Evolutionary conservation across 2,113 vertebrate species (phyloP).

Genomic region (Macquaria ambigua): DNA sequence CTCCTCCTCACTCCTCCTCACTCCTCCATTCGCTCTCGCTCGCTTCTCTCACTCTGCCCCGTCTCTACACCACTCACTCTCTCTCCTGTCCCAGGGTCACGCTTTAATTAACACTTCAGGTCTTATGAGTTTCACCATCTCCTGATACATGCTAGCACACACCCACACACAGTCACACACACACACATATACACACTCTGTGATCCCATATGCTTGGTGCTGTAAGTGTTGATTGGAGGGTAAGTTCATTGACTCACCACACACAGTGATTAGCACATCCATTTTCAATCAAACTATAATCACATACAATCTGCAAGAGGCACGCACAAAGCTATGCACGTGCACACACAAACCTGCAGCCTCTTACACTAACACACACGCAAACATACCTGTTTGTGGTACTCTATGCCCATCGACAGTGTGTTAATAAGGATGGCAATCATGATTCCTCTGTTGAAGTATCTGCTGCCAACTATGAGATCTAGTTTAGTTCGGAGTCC

Average conservation of each 20-base stretch:
- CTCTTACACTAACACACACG: not conserved
- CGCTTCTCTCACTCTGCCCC: slow-evolving; percentile 24
- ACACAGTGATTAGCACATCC: slow-evolving; percentile 65
- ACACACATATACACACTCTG: not conserved
- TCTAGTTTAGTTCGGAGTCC: slow-evolving; percentile 62
- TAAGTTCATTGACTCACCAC: slow-evolving; percentile 63
- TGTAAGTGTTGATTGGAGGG: slow-evolving; percentile 77
- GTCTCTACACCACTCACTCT: slow-evolving; percentile 1
- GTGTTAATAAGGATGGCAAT: slow-evolving; percentile 98
- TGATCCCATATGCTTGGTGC: slow-evolving; percentile 63
- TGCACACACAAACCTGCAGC: not conserved
- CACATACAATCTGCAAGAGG: slow-evolving; percentile 19
- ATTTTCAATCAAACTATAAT: slow-evolving; percentile 62
- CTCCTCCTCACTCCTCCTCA: slow-evolving; percentile 31
- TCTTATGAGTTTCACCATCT: slow-evolving; percentile 76
- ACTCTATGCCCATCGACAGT: slow-evolving; percentile 97
- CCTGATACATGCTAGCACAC: slow-evolving; percentile 48
- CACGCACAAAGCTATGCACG: not conserved
- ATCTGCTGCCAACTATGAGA: slow-evolving; percentile 95
- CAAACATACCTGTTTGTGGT: slow-evolving; percentile 93
- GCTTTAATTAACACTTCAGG: slow-evolving; percentile 84
- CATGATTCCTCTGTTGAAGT: slow-evolving; percentile 98
- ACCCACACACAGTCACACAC: slow-evolving; percentile 21
- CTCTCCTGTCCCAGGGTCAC: slow-evolving; percentile 75
- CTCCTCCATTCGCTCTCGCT: slow-evolving; percentile 26